Evolutionary conservation across 2,797 vertebrate species (phyloP).

Genomic region (Falco novaeseelandiae): DNA sequence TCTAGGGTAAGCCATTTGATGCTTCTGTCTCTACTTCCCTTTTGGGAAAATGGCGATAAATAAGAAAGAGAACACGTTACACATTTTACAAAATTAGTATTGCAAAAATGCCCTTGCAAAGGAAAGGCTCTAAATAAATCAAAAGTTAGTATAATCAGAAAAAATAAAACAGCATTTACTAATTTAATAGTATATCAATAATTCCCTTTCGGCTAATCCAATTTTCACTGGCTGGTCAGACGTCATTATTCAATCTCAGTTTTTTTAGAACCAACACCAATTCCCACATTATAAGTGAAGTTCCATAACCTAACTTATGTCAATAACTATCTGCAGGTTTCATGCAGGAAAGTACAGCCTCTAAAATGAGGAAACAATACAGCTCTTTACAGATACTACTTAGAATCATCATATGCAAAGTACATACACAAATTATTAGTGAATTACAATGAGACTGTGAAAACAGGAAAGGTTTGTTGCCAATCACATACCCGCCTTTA

Average conservation of each 20-base stretch:
- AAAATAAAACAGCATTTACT: background rate
- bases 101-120: background rate
- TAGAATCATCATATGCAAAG: background rate
- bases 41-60: background rate
- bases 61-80: rapidly evolving
- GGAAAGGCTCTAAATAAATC: background rate
- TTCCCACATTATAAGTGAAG: background rate
- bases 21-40: background rate
- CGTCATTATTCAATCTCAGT: background rate
- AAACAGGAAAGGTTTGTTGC: slow-evolving; percentile 35
- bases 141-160: background rate
- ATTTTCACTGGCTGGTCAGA: background rate
- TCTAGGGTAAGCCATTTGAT: background rate
- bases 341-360: background rate
- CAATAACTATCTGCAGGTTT: background rate
- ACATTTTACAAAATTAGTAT: background rate
- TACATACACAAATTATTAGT: background rate
- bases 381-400: background rate
- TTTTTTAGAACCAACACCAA: background rate
- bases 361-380: background rate
- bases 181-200: background rate
- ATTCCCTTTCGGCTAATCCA: background rate
- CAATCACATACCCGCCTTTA: slow-evolving; percentile 93
- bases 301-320: background rate
- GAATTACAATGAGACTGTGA: background rate